Percentiles rank a stretch among this genome's conserved stretches.
Conservation (phyloP, 2,113 vertebrate species). For the Dasyprocta punctata region DNA sequence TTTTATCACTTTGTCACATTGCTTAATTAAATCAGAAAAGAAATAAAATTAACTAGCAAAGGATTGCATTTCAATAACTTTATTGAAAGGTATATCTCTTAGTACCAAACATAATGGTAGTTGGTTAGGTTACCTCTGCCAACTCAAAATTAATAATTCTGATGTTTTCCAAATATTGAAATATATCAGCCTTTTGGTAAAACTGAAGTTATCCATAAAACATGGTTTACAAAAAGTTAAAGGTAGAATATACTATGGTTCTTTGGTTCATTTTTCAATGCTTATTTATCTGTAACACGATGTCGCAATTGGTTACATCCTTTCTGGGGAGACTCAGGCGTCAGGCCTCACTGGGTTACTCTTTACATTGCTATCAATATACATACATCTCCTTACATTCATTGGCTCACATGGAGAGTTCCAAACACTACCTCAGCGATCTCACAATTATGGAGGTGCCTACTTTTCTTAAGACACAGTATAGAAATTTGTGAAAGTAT, state of each 20-base stretch:
- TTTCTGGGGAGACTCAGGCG: neutral
- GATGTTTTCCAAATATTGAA: constrained; percentile 47
- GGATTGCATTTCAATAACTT: constrained; percentile 90
- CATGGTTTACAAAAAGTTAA: constrained; percentile 53
- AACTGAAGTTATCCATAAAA: constrained; percentile 58
- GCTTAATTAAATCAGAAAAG: constrained; percentile 1
- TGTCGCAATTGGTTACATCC: no score
- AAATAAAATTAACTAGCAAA: constrained; percentile 13
- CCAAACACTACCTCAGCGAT: neutral
- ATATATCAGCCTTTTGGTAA: constrained; percentile 47
- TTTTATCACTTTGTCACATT: constrained; percentile 17
- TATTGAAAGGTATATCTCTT: constrained; percentile 93
- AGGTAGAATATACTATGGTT: constrained; percentile 21
- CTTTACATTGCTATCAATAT: neutral
- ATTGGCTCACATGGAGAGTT: neutral
- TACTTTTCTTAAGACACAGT: constrained; percentile 35
- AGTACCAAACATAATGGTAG: constrained; percentile 60
- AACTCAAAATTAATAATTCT: constrained; percentile 63
- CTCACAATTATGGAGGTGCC: neutral
- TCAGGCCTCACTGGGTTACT: neutral
- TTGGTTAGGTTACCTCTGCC: constrained; percentile 49
- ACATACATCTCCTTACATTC: neutral
- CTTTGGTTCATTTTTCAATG: constrained; percentile 34
- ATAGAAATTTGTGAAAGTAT: no score
- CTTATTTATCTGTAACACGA: no score